A percentile compares a stretch with the other conserved stretches of the same genome.
Evolutionary conservation across 2,797 vertebrate species (phyloP).

Genomic region (Sebastes itinus): DNA sequence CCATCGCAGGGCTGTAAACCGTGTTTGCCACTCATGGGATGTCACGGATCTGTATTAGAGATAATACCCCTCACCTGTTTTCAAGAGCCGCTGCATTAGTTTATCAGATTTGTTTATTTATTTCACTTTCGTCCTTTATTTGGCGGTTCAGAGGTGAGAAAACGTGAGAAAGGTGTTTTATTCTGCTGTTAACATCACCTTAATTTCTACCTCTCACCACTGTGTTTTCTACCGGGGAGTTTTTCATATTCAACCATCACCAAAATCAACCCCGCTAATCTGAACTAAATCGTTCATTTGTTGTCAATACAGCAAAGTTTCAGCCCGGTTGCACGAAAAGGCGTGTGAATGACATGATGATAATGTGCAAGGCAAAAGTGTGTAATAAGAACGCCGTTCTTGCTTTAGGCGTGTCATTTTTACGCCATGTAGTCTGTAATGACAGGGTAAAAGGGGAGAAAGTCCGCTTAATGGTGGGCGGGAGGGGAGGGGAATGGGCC

Average conservation of each 20-base stretch:
- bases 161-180: neutral
- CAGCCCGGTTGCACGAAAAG: too few relatives aligned
- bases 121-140: neutral
- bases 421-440: too few relatives aligned
- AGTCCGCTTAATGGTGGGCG: too few relatives aligned
- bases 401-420: too few relatives aligned
- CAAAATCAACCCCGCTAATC: neutral
- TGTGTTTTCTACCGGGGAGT: too few relatives aligned
- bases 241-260: neutral
- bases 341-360: too few relatives aligned
- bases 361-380: too few relatives aligned
- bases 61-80: neutral
- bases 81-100: neutral
- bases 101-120: neutral
- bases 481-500: too few relatives aligned
- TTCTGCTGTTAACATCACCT: neutral
- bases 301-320: neutral
- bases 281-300: neutral
- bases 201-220: neutral
- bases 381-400: too few relatives aligned
- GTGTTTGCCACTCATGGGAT: neutral
- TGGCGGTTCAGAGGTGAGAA: neutral
- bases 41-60: neutral
- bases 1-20: too few relatives aligned
- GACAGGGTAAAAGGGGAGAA: too few relatives aligned